Conservation (phyloP, 2,888 invertebrate genomes). For the Corbicula japonica region DNA sequence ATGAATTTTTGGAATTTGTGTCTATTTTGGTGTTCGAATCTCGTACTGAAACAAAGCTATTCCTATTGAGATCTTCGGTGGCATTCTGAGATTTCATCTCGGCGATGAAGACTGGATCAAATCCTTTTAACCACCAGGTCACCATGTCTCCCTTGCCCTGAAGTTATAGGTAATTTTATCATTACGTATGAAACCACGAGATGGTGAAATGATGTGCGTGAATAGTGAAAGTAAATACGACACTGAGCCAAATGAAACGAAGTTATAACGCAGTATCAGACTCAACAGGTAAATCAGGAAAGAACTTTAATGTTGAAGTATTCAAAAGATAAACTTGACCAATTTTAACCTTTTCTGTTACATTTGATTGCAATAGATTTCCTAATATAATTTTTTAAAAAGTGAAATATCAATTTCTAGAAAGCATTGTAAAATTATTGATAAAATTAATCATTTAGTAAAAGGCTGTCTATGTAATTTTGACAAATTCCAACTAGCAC, state of each 20-base stretch:
- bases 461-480: too few species aligned
- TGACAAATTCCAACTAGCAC: too few species aligned
- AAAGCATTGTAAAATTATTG: too few species aligned
- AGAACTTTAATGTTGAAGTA: too few species aligned
- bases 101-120: constrained; percentile 15
- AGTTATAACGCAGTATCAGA: neutral
- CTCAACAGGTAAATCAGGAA: neutral
- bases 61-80: constrained; percentile 12
- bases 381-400: too few species aligned
- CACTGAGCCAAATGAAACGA: neutral
- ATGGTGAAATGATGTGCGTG: neutral
- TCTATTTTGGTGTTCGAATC: constrained; percentile 9
- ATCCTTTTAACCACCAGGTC: constrained; percentile 75
- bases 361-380: too few species aligned
- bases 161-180: too few species aligned
- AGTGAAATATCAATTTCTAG: too few species aligned
- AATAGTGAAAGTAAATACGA: neutral
- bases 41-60: constrained; percentile 25
- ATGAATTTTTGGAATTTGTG: too few species aligned
- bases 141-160: constrained; percentile 79
- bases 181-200: too few species aligned
- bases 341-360: too few species aligned
- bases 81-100: neutral
- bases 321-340: neutral
- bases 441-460: too few species aligned